Evolutionary conservation across 2,888 invertebrate species (phyloP).

Genomic region (Neuroscelio doddi): DNA sequence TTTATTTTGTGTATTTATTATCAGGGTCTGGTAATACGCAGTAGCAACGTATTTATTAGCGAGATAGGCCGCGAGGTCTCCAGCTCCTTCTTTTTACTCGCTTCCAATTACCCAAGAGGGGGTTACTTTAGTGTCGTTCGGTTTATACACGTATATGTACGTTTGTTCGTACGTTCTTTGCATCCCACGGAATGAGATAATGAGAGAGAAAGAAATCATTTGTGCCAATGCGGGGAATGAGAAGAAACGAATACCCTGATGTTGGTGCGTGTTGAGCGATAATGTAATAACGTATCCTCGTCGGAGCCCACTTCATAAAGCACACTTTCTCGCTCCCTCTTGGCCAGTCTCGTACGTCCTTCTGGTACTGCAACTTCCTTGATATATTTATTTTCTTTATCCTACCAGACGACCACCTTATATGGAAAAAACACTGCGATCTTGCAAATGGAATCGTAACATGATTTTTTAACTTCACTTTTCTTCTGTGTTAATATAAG

Average conservation of each 20-base stretch:
- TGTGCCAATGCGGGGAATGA: too few relatives aligned
- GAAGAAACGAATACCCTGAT: conserved; percentile 33
- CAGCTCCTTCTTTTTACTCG: conserved; percentile 47
- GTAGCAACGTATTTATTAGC: conserved; percentile 66
- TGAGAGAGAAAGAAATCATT: conserved; percentile 42
- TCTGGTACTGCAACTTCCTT: conserved; percentile 46
- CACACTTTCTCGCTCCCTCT: conserved; percentile 46
- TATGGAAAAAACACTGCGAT: conserved; percentile 29
- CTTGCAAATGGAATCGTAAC: conserved; percentile 11
- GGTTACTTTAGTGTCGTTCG: conserved; percentile 34
- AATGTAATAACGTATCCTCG: conserved; percentile 67
- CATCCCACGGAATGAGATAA: conserved; percentile 44
- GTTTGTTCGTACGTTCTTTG: conserved; percentile 27
- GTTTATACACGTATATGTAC: conserved; percentile 16
- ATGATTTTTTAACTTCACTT: neutral
- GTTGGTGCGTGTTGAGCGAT: conserved; percentile 64
- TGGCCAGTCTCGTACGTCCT: conserved; percentile 16
- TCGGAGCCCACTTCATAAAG: conserved; percentile 69
- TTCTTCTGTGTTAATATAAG: neutral
- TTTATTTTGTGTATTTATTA: conserved; percentile 61
- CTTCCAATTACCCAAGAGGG: conserved; percentile 59
- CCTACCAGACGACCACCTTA: conserved; percentile 58
- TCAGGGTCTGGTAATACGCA: conserved; percentile 57
- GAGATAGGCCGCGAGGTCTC: conserved; percentile 57
- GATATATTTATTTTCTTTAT: conserved; percentile 68